phyloP scores from a whole-genome alignment of 2,888 invertebrate genomes.

The Allygus modestus region DNA sequence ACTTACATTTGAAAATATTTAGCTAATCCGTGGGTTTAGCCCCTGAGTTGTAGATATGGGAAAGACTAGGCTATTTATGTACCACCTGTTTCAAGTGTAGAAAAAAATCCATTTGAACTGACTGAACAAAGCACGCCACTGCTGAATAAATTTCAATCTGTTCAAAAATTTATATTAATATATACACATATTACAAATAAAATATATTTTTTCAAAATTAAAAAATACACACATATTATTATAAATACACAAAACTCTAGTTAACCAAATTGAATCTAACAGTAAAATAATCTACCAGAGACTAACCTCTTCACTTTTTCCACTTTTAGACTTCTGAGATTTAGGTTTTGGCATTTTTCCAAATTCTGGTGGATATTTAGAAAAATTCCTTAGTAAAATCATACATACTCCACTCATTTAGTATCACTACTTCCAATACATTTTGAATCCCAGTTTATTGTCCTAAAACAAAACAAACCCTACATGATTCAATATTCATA shows the following conservation, averaged over 20 bases:
- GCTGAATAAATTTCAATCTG: no score
- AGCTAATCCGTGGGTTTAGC: no score
- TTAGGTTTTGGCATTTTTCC: conserved; percentile 49
- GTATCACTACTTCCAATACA: neutral
- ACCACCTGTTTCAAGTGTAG: no score
- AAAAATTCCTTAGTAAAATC: neutral
- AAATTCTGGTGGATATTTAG: neutral
- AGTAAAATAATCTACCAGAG: neutral
- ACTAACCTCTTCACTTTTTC: conserved; percentile 27
- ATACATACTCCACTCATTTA: conserved; percentile 25
- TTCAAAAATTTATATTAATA: no score
- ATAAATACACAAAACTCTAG: neutral
- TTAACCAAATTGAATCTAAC: neutral
- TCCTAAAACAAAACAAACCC: neutral
- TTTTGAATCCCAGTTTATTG: neutral
- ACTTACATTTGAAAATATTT: no score
- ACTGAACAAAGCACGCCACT: no score
- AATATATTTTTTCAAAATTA: no score
- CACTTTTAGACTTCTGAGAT: conserved; percentile 5
- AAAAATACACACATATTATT: no score
- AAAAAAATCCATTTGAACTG: no score
- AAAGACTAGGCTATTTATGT: no score
- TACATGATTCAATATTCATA: neutral
- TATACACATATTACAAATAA: no score
- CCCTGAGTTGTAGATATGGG: no score